Evolutionary conservation across 2,113 vertebrate species (phyloP), one percentile per base, ranked within the genome.

Genomic region (Hypanus sabinus): DNA sequence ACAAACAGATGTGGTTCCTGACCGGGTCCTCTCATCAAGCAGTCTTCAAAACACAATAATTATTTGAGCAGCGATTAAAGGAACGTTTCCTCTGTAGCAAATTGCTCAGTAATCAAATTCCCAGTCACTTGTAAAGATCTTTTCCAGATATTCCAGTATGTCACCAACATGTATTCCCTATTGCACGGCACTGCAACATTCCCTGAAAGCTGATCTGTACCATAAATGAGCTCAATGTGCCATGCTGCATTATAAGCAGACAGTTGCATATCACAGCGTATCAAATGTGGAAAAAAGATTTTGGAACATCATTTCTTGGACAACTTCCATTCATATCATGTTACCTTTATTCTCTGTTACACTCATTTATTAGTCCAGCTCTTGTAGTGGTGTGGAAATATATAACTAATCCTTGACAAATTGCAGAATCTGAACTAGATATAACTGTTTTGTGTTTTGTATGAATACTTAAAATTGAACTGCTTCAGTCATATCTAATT

Each of bases 101-200:
- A 93, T 93, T 73, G n/a, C 36, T 38, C 27, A 93, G 91, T 46
- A 73, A 73, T 93, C 36, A 73, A 16, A 93, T 93, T 93, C 70
- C 36, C 91, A 73, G 70, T 38, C 36, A 73, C 68, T 55, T 93
- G 33, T 93, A 20, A 73, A 93, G 91, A 93, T 93, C 70, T 70
- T 33, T 91, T 92, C 85, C 94, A 94, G 94, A 92, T 62, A 76
- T 60, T 94, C 16, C 71, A 92, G 94, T 12, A 94, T 92, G 71
- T 94, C 94, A 94, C 70, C 94, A 94, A n/a, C 24, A 79, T 80
- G 20, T 24, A 94, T 91, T 90, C 71, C 57, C 33, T 38, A 27
- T 62, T 70, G 93, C 75, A 46, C 75, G 16, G 27, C 22, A 55
- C 71, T 90, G n/a, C 71, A 94, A 22, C n/a, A 38, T 14, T n/a